Percentiles rank a stretch among this genome's conserved stretches.
These are phyloP conservation scores for Motacilla tschutschensis DNA, from an alignment of 2,113 vertebrate genomes.

Conservation along the genomic window DNA sequence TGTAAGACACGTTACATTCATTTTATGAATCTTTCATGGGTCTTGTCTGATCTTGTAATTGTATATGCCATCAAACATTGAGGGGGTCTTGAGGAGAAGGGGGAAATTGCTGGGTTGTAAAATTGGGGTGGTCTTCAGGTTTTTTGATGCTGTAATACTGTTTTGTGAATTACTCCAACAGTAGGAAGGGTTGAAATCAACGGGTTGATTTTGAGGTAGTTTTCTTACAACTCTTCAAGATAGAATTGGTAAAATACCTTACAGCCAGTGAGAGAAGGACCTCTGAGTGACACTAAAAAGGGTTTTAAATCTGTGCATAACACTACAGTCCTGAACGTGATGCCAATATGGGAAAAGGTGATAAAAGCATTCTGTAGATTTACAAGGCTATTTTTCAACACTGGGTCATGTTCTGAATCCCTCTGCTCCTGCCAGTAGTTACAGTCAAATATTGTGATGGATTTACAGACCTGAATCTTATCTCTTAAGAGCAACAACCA, in stretches of 20 bases:
- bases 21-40: neutral
- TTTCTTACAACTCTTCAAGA: neutral
- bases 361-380: neutral
- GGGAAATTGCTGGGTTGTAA: neutral
- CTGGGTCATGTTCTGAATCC: neutral
- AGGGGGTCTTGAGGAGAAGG: neutral
- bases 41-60: neutral
- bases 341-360: neutral
- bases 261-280: neutral
- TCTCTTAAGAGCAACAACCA: neutral
- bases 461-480: neutral
- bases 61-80: neutral
- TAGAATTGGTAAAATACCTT: neutral
- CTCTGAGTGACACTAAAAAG: neutral
- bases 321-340: neutral
- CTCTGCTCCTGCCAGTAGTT: neutral
- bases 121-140: neutral
- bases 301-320: neutral
- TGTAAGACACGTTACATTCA: neutral
- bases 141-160: neutral
- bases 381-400: neutral
- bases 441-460: neutral
- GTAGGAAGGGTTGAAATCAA: neutral
- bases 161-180: neutral
- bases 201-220: neutral